These are phyloP conservation scores for Horisme vitalbata DNA, from an alignment of 2,888 invertebrate genomes.

Conservation along the genomic window DNA sequence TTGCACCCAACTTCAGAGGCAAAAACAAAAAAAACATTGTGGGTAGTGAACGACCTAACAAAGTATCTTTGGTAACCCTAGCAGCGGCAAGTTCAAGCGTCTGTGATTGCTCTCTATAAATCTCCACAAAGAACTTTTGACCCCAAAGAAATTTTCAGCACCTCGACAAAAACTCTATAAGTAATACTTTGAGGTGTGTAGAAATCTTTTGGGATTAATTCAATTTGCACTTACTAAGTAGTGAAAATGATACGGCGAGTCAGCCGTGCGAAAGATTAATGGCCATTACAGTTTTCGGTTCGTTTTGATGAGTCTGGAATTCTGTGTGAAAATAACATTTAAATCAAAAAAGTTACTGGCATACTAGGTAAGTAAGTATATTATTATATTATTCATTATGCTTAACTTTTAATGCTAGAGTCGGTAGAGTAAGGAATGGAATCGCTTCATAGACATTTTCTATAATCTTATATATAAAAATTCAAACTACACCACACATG, in stretches of 20 bases:
- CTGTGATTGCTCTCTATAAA: slow-evolving; percentile 22
- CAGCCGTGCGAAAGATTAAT: slow-evolving; percentile 11
- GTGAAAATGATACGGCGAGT: slow-evolving; percentile 12
- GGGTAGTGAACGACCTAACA: too few relatives aligned
- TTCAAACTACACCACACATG: too few relatives aligned
- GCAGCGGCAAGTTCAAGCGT: slow-evolving; percentile 3
- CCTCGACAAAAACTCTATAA: slow-evolving; percentile 19
- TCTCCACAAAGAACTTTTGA: slow-evolving; percentile 15
- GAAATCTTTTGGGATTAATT: slow-evolving; percentile 26
- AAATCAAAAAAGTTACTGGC: too few relatives aligned
- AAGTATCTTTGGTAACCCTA: slow-evolving; percentile 1
- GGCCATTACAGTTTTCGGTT: slow-evolving; percentile 5
- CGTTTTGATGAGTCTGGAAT: slow-evolving; percentile 6
- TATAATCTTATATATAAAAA: too few relatives aligned
- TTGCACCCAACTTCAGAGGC: too few relatives aligned
- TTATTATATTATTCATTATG: too few relatives aligned
- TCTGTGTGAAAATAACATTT: not conserved
- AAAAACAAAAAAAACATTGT: too few relatives aligned
- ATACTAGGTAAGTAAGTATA: too few relatives aligned
- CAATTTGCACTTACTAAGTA: slow-evolving; percentile 22
- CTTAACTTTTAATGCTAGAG: too few relatives aligned
- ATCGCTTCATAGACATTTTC: too few relatives aligned
- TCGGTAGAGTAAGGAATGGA: too few relatives aligned
- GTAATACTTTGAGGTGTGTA: slow-evolving; percentile 19
- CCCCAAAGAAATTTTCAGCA: slow-evolving; percentile 14